These are phyloP conservation scores for Poeciliopsis gracilis DNA, from an alignment of 2,797 vertebrate species.

Conservation along the genomic window DNA sequence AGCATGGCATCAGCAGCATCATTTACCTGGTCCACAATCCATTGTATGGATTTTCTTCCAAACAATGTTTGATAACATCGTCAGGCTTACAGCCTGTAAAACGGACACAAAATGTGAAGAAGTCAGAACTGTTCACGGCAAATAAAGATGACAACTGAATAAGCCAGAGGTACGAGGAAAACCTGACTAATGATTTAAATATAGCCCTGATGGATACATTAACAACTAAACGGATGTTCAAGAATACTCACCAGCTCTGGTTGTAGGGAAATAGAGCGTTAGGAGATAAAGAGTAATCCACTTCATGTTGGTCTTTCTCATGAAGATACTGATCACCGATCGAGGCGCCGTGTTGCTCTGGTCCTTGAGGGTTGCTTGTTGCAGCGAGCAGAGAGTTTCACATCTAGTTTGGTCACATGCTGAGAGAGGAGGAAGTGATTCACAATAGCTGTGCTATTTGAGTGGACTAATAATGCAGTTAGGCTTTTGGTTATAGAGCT, in stretches of 20 bases:
- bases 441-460: background rate
- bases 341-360: background rate
- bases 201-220: background rate
- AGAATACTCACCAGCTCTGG: conserved; percentile 20
- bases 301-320: conserved; percentile 18
- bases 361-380: background rate
- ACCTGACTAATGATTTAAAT: accelerated
- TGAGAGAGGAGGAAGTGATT: conserved; percentile 24
- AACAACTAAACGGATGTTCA: background rate
- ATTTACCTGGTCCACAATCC: conserved; percentile 43
- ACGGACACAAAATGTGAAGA: background rate
- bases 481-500: background rate
- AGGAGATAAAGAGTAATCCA: conserved; percentile 28
- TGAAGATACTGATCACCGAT: background rate
- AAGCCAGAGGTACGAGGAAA: background rate
- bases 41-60: accelerated
- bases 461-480: background rate
- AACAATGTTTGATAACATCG: accelerated
- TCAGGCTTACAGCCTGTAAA: conserved; percentile 1
- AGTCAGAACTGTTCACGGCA: background rate
- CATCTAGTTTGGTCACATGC: conserved; percentile 26
- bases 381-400: conserved; percentile 35
- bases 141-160: background rate
- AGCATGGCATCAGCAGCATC: background rate
- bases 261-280: conserved; percentile 14